phyloP scores from a whole-genome alignment of 2,797 vertebrate species.

The Phataginus tricuspis region DNA sequence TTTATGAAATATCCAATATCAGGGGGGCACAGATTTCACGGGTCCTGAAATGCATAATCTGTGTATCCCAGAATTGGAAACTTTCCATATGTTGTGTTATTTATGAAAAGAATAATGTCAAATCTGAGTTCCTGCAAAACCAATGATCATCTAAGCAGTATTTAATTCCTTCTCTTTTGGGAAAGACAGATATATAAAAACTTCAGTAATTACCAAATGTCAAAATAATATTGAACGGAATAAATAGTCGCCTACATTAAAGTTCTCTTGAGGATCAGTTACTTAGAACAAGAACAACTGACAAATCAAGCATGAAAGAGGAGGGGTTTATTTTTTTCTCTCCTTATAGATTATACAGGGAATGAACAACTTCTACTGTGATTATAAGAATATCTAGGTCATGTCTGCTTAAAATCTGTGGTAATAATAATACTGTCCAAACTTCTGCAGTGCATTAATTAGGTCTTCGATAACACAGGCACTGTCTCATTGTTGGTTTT shows the following conservation, averaged over 20 bases:
- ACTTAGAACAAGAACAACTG: conserved; percentile 45
- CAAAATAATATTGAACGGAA: conserved; percentile 71
- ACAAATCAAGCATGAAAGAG: conserved; percentile 49
- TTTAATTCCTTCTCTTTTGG: conserved; percentile 63
- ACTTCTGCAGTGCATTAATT: conserved; percentile 47
- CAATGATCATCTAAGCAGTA: conserved; percentile 53
- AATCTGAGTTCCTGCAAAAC: conserved; percentile 39
- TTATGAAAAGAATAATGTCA: conserved; percentile 24
- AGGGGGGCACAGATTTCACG: not conserved
- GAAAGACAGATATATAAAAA: conserved; percentile 65
- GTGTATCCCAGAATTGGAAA: conserved; percentile 20
- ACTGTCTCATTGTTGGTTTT: conserved; percentile 8
- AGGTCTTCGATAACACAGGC: conserved; percentile 25
- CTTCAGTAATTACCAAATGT: conserved; percentile 65
- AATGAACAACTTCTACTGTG: conserved; percentile 50
- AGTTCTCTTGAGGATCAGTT: conserved; percentile 45
- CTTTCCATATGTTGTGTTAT: not conserved
- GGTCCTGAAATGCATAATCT: not conserved
- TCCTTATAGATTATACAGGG: conserved; percentile 66
- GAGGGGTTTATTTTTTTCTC: conserved; percentile 33
- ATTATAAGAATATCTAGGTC: conserved; percentile 54
- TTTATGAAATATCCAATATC: not conserved
- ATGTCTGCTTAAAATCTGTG: conserved; percentile 54
- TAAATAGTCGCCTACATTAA: conserved; percentile 71
- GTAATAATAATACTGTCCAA: conserved; percentile 55